These are phyloP conservation scores for Drosophila santomea DNA, from an alignment of 1,140 invertebrate species.

Conservation along the genomic window DNA sequence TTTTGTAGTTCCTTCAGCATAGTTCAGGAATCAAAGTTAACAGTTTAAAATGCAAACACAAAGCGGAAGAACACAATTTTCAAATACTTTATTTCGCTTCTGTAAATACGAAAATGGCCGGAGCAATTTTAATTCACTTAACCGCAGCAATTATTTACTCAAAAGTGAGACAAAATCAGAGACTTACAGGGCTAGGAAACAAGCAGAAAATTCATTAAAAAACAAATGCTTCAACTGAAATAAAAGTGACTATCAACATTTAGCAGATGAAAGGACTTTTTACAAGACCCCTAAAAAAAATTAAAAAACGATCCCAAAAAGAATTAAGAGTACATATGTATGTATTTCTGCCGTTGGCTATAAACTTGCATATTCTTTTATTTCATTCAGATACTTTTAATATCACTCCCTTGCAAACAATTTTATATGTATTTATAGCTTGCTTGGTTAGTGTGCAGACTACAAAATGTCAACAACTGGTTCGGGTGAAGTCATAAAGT, in stretches of 20 bases:
- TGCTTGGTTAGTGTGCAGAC: neutral
- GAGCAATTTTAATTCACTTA: slow-evolving; percentile 56
- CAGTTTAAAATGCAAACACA: slow-evolving; percentile 34
- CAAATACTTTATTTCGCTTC: slow-evolving; percentile 23
- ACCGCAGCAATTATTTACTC: slow-evolving; percentile 49
- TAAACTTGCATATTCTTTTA: no score
- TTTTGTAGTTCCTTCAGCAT: slow-evolving; percentile 24
- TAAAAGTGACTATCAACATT: slow-evolving; percentile 4
- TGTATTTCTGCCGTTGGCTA: no score
- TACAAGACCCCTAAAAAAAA: neutral
- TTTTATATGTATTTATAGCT: neutral
- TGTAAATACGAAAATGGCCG: slow-evolving; percentile 37
- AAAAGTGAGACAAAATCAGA: slow-evolving; percentile 1
- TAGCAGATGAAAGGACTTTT: neutral
- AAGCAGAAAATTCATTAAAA: slow-evolving; percentile 9
- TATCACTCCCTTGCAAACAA: neutral
- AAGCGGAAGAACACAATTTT: slow-evolving; percentile 21
- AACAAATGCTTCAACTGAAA: slow-evolving; percentile 7
- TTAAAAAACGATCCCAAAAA: neutral
- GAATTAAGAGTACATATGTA: neutral
- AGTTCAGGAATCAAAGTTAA: slow-evolving; percentile 33
- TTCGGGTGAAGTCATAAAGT: slow-evolving; percentile 11
- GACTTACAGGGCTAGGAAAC: slow-evolving; percentile 1
- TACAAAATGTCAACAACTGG: slow-evolving; percentile 29
- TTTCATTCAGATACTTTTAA: neutral